Percentiles rank a stretch among this genome's conserved stretches.
phyloP scores from a whole-genome alignment of 2,113 vertebrate species.

The Melanotaenia duboulayi region DNA sequence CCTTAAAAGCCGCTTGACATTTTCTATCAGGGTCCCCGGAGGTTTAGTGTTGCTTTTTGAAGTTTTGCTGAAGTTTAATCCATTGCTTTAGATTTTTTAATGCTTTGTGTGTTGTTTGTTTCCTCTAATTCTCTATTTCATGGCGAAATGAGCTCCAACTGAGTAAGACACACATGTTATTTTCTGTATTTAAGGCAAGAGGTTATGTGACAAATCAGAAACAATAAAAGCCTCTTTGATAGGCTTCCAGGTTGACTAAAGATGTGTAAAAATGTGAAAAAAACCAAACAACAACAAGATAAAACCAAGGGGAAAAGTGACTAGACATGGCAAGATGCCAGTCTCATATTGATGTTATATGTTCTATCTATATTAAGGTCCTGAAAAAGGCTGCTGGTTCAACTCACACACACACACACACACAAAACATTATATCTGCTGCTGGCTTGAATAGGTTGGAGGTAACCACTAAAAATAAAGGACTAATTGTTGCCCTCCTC shows the following conservation, averaged over 20 bases:
- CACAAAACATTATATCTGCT: slow-evolving; percentile 3
- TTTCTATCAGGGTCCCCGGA: slow-evolving; percentile 48
- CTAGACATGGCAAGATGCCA: not conserved
- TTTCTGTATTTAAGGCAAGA: slow-evolving; percentile 4
- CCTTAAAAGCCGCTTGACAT: slow-evolving; percentile 72
- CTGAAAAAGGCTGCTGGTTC: slow-evolving; percentile 36
- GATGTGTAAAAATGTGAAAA: not conserved
- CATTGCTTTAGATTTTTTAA: slow-evolving; percentile 28
- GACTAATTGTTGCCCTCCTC: slow-evolving; percentile 6
- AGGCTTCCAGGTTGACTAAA: not conserved
- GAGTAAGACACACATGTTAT: not conserved
- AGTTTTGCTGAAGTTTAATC: slow-evolving; percentile 54
- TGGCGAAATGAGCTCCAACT: slow-evolving; percentile 18
- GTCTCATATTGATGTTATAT: slow-evolving; percentile 23
- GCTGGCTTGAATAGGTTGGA: slow-evolving; percentile 39
- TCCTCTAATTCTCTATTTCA: not conserved
- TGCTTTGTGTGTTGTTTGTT: slow-evolving; percentile 11
- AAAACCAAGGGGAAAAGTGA: not conserved
- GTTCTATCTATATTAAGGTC: slow-evolving; percentile 52
- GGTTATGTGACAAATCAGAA: slow-evolving; percentile 20
- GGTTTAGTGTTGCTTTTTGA: slow-evolving; percentile 47
- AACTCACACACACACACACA: not conserved
- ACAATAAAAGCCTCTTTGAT: slow-evolving; percentile 7
- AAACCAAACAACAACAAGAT: no score
- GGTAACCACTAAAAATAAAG: slow-evolving; percentile 7